Base-by-base conservation (phyloP, 1,140 invertebrate species). In the Hirudo medicinalis region DNA sequence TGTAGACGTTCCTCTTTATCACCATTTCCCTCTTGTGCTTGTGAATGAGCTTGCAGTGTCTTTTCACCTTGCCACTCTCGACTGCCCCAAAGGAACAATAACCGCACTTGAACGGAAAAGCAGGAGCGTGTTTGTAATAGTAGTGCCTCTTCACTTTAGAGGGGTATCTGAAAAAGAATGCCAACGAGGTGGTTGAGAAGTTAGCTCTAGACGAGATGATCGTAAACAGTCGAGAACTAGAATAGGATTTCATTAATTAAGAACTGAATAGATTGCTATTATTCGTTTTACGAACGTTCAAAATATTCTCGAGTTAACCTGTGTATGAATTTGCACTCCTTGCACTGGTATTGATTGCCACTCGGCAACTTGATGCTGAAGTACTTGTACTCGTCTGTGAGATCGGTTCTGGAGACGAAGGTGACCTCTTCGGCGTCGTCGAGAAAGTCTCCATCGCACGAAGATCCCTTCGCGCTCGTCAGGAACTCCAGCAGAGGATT, bases 301-400 rank as follows among this genome's bases (percentile, higher is more conserved):
- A 49, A 49, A 49, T 9, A 49, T 17, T 0, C 43, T 0, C 11
- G 11, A 63, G 9, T 15, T 2, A 63, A 63, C 57, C 57, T 40
- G 54, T 72, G 67, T 13, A 70, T 32, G 72, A 70, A 72, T 25
- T 43, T 43, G 53, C 72, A 72, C 54, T 72, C 68, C 32, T 68
- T 72, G 68, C 72, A 72, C 43, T 69, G 67, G 54, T 72, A 72
- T 17, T 68, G 67, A 54, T 72, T 54, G 54, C 32, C 32, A 25
- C 55, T 70, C 19, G 40, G 67, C 13, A 72, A 29, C 15, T 55
- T 70, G 27, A 57, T 22, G 67, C 72, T 68, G 72, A 68, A 72
- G 43, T 70, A 20, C 32, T 29, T 19, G 53, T 67, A 72, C 22
- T 57, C 72, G 25, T 60, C 29, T 2, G 43, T 27, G 9, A 40